These are phyloP conservation scores for Cotesia vestalis DNA, from an alignment of 1,140 invertebrate species.

Conservation along the genomic window DNA sequence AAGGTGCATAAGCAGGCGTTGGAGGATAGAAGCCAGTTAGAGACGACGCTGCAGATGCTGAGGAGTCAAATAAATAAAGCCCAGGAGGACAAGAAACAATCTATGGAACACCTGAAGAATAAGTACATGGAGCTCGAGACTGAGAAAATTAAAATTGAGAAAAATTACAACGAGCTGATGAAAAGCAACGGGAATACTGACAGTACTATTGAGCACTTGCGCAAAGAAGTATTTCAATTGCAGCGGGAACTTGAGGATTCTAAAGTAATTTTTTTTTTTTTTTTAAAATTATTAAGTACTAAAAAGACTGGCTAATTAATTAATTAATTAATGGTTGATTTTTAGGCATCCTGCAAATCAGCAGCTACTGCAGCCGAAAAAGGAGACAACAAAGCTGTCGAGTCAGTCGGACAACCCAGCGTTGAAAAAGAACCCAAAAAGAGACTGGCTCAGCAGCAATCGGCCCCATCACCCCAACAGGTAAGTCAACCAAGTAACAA, in stretches of 20 bases:
- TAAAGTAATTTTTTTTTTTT: constrained; percentile 45
- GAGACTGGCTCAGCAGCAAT: constrained; percentile 25
- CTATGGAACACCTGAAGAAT: constrained; percentile 57
- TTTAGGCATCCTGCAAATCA: neutral
- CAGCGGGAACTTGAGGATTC: constrained; percentile 49
- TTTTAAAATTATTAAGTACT: neutral
- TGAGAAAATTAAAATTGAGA: constrained; percentile 50
- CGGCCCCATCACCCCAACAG: constrained; percentile 46
- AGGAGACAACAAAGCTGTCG: neutral
- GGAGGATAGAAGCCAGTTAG: constrained; percentile 49
- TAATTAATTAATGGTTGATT: constrained; percentile 7
- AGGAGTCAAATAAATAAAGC: constrained; percentile 49
- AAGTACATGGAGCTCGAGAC: constrained; percentile 52
- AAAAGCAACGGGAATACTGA: constrained; percentile 44
- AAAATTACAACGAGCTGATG: constrained; percentile 53
- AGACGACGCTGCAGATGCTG: constrained; percentile 48
- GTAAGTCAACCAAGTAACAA: constrained; percentile 58
- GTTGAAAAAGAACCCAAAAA: neutral
- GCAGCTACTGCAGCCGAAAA: neutral
- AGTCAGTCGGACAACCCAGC: neutral
- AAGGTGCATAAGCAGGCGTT: constrained; percentile 51
- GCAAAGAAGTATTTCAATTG: constrained; percentile 57
- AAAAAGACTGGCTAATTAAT: too few relatives aligned
- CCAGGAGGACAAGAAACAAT: constrained; percentile 51
- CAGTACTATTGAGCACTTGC: constrained; percentile 51